Evolutionary conservation across 2,113 vertebrate genomes (phyloP).

Genomic region (Hippocampus barbouri): DNA sequence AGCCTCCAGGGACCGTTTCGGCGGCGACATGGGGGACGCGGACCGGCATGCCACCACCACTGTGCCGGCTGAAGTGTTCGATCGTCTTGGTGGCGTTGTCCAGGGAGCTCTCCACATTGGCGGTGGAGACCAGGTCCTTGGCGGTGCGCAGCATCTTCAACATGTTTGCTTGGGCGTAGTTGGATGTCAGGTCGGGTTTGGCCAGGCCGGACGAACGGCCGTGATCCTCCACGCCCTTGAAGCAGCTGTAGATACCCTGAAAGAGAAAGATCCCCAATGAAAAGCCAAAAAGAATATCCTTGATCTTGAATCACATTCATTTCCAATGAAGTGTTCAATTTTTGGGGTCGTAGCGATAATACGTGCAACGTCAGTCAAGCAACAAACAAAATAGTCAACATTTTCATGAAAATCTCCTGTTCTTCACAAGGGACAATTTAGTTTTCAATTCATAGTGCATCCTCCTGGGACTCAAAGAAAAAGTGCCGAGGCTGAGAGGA

Average conservation of each 20-base stretch:
- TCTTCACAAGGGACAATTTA: conserved; percentile 34
- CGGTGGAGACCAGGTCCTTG: conserved; percentile 87
- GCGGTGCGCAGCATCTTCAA: conserved; percentile 94
- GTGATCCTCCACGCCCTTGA: conserved; percentile 86
- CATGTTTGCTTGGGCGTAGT: conserved; percentile 89
- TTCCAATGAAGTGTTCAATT: too few relatives aligned
- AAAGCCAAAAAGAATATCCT: neutral
- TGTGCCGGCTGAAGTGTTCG: conserved; percentile 81
- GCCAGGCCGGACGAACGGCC: conserved; percentile 69
- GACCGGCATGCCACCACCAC: conserved; percentile 72
- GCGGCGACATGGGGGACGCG: conserved; percentile 58
- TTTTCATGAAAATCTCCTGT: conserved; percentile 39
- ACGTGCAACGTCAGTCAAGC: neutral
- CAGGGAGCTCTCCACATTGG: conserved; percentile 85
- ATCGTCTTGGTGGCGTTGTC: conserved; percentile 91
- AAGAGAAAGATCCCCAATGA: neutral
- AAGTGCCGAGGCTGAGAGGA: conserved; percentile 37
- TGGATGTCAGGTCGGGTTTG: conserved; percentile 84
- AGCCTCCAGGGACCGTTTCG: conserved; percentile 55
- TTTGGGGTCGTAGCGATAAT: too few relatives aligned
- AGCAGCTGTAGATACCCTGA: conserved; percentile 97
- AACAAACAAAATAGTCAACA: conserved; percentile 14
- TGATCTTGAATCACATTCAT: neutral
- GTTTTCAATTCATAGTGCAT: conserved; percentile 48
- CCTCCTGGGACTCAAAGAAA: conserved; percentile 43